phyloP scores from a whole-genome alignment of 2,113 vertebrate genomes.

The Mellivora capensis region DNA sequence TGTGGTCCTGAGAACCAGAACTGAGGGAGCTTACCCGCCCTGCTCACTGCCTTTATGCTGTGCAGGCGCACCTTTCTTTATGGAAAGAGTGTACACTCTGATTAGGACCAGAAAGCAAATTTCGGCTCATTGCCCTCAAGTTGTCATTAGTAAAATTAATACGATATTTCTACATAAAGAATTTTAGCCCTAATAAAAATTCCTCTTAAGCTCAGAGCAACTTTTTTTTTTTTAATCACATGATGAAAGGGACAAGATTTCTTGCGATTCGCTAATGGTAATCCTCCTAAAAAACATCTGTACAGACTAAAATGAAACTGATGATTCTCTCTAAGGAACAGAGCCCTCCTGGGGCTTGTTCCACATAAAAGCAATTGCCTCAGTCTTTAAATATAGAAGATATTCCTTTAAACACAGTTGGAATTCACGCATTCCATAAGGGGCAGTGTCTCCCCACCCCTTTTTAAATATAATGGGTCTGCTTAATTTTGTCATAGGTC shows the following conservation, averaged over 20 bases:
- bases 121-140: background rate
- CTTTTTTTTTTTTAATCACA: background rate
- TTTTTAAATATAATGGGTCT: background rate
- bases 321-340: constrained; percentile 13
- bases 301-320: constrained; percentile 2
- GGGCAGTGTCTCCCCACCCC: background rate
- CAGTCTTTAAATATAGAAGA: constrained; percentile 1
- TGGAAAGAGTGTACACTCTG: background rate
- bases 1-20: constrained; percentile 69
- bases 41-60: constrained; percentile 48
- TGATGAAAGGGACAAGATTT: constrained; percentile 20
- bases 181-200: background rate
- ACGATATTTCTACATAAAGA: background rate
- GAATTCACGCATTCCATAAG: background rate
- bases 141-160: constrained; percentile 11
- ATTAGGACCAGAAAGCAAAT: background rate
- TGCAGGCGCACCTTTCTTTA: background rate
- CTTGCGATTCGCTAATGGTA: background rate
- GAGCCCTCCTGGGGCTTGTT: background rate
- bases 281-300: constrained; percentile 31
- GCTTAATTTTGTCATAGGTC: background rate
- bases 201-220: background rate
- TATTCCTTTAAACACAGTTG: background rate
- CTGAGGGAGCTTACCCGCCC: constrained; percentile 47
- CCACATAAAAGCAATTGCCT: constrained; percentile 10